A percentile compares a stretch with the other conserved stretches of the same genome.
These are phyloP conservation scores for Lamellibrachia satsuma DNA, from an alignment of 2,888 invertebrate genomes.

Conservation along the genomic window DNA sequence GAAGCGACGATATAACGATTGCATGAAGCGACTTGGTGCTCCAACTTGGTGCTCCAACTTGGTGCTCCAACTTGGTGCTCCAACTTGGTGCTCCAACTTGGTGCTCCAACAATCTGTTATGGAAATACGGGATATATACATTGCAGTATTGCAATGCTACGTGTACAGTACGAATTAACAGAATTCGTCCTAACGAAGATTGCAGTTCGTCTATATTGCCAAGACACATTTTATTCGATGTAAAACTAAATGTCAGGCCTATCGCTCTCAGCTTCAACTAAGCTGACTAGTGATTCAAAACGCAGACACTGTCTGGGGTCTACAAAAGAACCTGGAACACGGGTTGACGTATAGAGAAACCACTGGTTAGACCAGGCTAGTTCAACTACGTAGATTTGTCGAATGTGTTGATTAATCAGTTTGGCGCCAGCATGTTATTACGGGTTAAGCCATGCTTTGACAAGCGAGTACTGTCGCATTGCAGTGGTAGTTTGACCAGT, in stretches of 20 bases:
- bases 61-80: no score
- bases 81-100: no score
- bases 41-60: no score
- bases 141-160: no score
- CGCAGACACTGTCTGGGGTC: not conserved
- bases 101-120: no score
- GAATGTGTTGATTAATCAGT: conserved; percentile 6
- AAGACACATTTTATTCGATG: no score
- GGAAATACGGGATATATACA: no score
- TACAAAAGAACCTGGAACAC: not conserved
- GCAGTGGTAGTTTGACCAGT: not conserved
- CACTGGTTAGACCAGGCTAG: not conserved
- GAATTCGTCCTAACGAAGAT: no score
- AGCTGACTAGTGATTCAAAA: not conserved
- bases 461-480: not conserved
- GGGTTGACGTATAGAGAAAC: not conserved
- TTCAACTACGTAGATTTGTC: conserved; percentile 4
- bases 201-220: no score
- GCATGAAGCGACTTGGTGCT: no score
- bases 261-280: not conserved
- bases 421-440: conserved; percentile 5
- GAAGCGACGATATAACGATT: no score
- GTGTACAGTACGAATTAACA: no score
- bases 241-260: not conserved
- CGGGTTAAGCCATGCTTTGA: not conserved